A percentile compares a stretch with the other conserved stretches of the same genome.
phyloP scores from a whole-genome alignment of 2,797 vertebrate genomes.

The Enteromius argenteus region DNA sequence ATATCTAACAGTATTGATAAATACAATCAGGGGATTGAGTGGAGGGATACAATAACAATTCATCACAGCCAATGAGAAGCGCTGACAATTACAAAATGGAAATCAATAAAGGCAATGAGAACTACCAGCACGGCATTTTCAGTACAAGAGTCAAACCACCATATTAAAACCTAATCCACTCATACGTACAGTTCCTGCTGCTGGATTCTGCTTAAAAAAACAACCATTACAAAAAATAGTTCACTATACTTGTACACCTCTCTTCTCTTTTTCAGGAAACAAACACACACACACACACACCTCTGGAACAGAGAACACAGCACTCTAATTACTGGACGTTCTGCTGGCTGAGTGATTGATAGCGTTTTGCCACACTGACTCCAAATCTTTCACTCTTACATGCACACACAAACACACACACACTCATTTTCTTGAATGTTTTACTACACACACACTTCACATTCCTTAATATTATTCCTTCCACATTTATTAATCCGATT shows the following conservation, averaged over 20 bases:
- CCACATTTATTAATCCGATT: not conserved
- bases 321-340: slow-evolving; percentile 82
- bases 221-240: slow-evolving; percentile 15
- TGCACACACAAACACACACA: slow-evolving; percentile 45
- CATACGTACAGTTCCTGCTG: slow-evolving; percentile 38
- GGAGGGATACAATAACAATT: slow-evolving; percentile 66
- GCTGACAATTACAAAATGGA: slow-evolving; percentile 74
- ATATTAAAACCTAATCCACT: slow-evolving; percentile 64
- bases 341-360: slow-evolving; percentile 89
- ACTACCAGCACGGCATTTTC: slow-evolving; percentile 67
- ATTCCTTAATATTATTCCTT: not conserved
- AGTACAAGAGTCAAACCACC: slow-evolving; percentile 69
- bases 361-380: slow-evolving; percentile 83
- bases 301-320: slow-evolving; percentile 29
- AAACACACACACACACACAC: slow-evolving; percentile 30
- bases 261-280: slow-evolving; percentile 1
- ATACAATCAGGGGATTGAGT: slow-evolving; percentile 53
- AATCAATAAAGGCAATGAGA: slow-evolving; percentile 77
- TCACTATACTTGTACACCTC: slow-evolving; percentile 1
- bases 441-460: slow-evolving; percentile 5
- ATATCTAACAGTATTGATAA: slow-evolving; percentile 75
- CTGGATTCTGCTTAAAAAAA: slow-evolving; percentile 39
- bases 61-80: slow-evolving; percentile 65
- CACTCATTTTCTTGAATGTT: slow-evolving; percentile 1
- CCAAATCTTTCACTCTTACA: slow-evolving; percentile 76